phyloP scores from a whole-genome alignment of 2,888 invertebrate genomes.

The Agrotis segetum region DNA sequence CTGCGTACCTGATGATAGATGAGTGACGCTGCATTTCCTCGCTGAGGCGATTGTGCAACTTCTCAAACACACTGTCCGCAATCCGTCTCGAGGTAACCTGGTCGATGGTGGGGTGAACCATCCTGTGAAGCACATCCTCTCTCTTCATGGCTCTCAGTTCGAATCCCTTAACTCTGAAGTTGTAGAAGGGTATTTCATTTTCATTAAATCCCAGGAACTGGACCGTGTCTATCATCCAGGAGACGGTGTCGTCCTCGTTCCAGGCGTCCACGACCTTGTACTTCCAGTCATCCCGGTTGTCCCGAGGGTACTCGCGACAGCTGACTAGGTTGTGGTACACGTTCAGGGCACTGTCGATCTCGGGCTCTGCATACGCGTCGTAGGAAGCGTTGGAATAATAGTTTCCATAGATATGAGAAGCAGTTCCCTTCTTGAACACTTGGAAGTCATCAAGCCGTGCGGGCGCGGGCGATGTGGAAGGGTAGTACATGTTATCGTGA shows the following conservation, averaged over 20 bases:
- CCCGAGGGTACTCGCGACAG: slow-evolving; percentile 77
- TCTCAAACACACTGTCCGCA: slow-evolving; percentile 82
- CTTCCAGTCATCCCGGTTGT: slow-evolving; percentile 88
- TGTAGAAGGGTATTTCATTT: slow-evolving; percentile 84
- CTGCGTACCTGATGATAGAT: slow-evolving; percentile 81
- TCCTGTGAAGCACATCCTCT: slow-evolving; percentile 81
- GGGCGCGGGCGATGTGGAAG: slow-evolving; percentile 81
- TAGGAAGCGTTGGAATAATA: slow-evolving; percentile 82
- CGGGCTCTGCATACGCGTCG: slow-evolving; percentile 83
- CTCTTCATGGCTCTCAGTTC: slow-evolving; percentile 81
- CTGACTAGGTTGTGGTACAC: slow-evolving; percentile 86
- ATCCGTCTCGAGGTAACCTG: slow-evolving; percentile 75
- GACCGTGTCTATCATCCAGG: slow-evolving; percentile 88
- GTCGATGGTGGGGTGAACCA: slow-evolving; percentile 80
- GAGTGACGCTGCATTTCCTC: slow-evolving; percentile 81
- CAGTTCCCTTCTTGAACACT: slow-evolving; percentile 86
- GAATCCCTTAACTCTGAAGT: slow-evolving; percentile 83
- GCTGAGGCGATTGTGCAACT: slow-evolving; percentile 79
- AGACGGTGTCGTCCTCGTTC: slow-evolving; percentile 90
- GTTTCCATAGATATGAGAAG: slow-evolving; percentile 82
- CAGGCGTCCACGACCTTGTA: slow-evolving; percentile 89
- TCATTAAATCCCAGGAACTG: slow-evolving; percentile 81
- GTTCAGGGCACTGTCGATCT: slow-evolving; percentile 79
- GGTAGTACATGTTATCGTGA: slow-evolving; percentile 80
- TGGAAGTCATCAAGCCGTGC: slow-evolving; percentile 88